phyloP scores from a whole-genome alignment of 2,888 invertebrate genomes.

The Clusia tigrina region DNA sequence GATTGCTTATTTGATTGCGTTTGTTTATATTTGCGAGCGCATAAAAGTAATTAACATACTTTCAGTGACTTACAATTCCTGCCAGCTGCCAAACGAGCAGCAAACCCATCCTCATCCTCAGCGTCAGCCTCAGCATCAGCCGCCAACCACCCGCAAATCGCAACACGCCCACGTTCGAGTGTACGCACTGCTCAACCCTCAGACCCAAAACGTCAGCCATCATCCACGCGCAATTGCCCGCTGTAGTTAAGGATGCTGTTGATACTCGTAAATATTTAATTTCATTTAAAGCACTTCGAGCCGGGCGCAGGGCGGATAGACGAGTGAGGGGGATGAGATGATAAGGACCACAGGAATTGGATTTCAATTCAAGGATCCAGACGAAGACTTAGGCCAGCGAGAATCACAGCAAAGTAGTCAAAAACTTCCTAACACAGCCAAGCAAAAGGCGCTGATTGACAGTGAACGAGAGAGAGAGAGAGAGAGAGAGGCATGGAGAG shows the following conservation, averaged over 20 bases:
- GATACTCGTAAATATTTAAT: slow-evolving; percentile 16
- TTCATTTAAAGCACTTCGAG: slow-evolving; percentile 11
- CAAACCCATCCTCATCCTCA: neutral
- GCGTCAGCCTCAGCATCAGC: neutral
- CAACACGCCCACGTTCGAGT: neutral
- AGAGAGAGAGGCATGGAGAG: neutral
- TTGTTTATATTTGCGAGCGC: too few relatives aligned
- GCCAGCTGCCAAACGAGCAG: neutral
- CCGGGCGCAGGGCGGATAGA: neutral
- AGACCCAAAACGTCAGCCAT: neutral
- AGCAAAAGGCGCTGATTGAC: neutral
- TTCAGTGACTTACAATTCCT: neutral
- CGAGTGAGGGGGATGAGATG: neutral
- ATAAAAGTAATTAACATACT: slow-evolving; percentile 1
- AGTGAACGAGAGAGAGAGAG: neutral
- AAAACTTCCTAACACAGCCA: neutral
- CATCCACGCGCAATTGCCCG: neutral
- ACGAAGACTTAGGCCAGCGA: slow-evolving; percentile 2
- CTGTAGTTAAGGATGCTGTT: neutral
- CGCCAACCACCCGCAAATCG: neutral
- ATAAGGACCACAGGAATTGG: slow-evolving; percentile 2
- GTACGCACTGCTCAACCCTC: neutral
- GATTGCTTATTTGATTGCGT: too few relatives aligned
- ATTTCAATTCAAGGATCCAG: slow-evolving; percentile 14
- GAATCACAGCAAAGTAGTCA: neutral